Conservation (phyloP, 64 coral and sea anemone species). For the Porites australiensis region DNA sequence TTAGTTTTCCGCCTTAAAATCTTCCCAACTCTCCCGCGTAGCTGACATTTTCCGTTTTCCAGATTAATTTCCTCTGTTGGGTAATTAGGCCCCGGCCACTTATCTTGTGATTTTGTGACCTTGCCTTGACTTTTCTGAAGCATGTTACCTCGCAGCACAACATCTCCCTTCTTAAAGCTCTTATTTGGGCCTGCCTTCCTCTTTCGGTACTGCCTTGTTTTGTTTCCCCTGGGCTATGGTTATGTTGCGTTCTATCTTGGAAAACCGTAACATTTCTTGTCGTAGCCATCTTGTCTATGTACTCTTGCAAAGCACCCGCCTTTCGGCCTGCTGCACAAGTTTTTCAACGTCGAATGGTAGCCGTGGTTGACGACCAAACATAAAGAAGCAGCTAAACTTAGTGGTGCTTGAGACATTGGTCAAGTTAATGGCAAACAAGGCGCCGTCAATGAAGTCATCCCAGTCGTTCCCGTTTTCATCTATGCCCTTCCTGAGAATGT, state of each 20-base stretch:
- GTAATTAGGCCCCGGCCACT: conserved; percentile 59
- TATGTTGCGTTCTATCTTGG: conserved; percentile 62
- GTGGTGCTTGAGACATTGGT: conserved; percentile 56
- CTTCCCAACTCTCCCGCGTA: neutral
- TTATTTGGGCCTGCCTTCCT: conserved; percentile 11
- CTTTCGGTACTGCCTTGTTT: conserved; percentile 47
- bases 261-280: conserved; percentile 34
- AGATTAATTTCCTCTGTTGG: conserved; percentile 21
- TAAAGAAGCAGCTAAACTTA: conserved; percentile 61
- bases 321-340: neutral
- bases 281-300: conserved; percentile 22
- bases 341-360: conserved; percentile 52
- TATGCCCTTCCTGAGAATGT: conserved; percentile 74
- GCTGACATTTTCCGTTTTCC: conserved; percentile 43
- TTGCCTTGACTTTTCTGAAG: conserved; percentile 77
- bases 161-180: conserved; percentile 58
- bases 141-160: conserved; percentile 77
- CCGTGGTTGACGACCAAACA: conserved; percentile 60
- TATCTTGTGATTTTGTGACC: conserved; percentile 74
- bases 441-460: conserved; percentile 74
- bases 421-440: conserved; percentile 56
- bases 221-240: conserved; percentile 68
- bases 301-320: neutral
- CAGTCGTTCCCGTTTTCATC: conserved; percentile 57
- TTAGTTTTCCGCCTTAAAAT: neutral